Conservation (phyloP, 1,140 invertebrate genomes). For the Ephestia elutella region DNA sequence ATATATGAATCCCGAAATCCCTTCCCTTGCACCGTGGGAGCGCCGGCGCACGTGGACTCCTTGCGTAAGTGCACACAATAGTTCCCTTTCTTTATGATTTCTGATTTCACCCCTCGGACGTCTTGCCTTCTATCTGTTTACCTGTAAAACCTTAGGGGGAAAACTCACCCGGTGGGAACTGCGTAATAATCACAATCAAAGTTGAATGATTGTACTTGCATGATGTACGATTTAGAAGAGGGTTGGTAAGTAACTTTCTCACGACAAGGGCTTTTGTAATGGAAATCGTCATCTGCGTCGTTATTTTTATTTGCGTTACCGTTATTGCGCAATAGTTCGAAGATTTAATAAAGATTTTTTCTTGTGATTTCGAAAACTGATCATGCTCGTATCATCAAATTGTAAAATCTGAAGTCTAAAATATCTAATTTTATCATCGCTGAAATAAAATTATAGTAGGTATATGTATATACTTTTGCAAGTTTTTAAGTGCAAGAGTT, state of each 20-base stretch:
- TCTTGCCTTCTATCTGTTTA: slow-evolving; percentile 65
- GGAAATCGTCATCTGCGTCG: slow-evolving; percentile 21
- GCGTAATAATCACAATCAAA: slow-evolving; percentile 53
- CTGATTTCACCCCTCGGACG: slow-evolving; percentile 50
- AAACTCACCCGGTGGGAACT: slow-evolving; percentile 62
- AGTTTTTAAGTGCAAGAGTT: no score
- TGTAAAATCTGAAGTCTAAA: no score
- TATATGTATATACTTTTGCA: no score
- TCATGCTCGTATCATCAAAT: no score
- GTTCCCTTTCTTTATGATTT: slow-evolving; percentile 60
- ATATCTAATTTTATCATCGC: no score
- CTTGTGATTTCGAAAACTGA: no score
- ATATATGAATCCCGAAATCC: slow-evolving; percentile 53
- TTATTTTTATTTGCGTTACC: slow-evolving; percentile 8
- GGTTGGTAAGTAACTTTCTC: slow-evolving; percentile 56
- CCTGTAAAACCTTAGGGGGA: slow-evolving; percentile 59
- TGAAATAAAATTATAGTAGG: no score
- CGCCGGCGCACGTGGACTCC: slow-evolving; percentile 59
- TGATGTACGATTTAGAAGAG: slow-evolving; percentile 49
- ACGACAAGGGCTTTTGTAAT: slow-evolving; percentile 48
- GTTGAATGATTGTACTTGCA: slow-evolving; percentile 53
- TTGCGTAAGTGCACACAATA: slow-evolving; percentile 64
- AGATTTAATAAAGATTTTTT: background rate
- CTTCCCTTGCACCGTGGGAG: slow-evolving; percentile 57
- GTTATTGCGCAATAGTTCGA: slow-evolving; percentile 7